Percentiles rank a stretch among this genome's conserved stretches.
Conservation (phyloP, 2,888 invertebrate genomes). For the Hypena proboscidalis region DNA sequence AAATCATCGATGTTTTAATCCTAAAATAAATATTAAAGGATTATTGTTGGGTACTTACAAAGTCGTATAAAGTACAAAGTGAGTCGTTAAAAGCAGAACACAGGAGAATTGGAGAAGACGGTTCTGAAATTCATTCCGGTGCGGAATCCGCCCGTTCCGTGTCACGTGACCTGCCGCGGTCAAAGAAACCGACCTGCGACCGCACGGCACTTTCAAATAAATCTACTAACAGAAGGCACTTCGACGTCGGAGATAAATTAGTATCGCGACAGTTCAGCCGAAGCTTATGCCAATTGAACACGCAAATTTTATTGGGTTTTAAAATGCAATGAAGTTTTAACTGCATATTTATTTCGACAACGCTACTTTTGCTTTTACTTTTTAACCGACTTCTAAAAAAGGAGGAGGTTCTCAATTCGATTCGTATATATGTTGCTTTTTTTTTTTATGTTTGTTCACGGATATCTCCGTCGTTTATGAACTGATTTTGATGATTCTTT, state of each 20-base stretch:
- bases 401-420: too few relatives aligned
- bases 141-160: conserved; percentile 45
- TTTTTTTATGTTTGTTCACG: too few relatives aligned
- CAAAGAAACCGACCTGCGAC: conserved; percentile 27
- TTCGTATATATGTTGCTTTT: too few relatives aligned
- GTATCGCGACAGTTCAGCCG: neutral
- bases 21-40: neutral
- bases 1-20: neutral
- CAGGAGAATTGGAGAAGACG: too few relatives aligned
- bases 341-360: too few relatives aligned
- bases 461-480: too few relatives aligned
- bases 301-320: neutral
- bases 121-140: conserved; percentile 43
- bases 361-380: too few relatives aligned
- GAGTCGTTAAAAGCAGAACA: conserved; percentile 36
- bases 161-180: conserved; percentile 32
- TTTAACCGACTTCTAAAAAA: too few relatives aligned
- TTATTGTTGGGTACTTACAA: neutral
- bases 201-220: conserved; percentile 15
- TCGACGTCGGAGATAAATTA: conserved; percentile 2
- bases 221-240: neutral
- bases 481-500: too few relatives aligned
- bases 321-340: neutral
- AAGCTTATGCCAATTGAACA: neutral
- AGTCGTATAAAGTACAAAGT: conserved; percentile 22